Base-by-base conservation (phyloP, 2,888 invertebrate genomes). In the Trichogramma dendrolimi region DNA sequence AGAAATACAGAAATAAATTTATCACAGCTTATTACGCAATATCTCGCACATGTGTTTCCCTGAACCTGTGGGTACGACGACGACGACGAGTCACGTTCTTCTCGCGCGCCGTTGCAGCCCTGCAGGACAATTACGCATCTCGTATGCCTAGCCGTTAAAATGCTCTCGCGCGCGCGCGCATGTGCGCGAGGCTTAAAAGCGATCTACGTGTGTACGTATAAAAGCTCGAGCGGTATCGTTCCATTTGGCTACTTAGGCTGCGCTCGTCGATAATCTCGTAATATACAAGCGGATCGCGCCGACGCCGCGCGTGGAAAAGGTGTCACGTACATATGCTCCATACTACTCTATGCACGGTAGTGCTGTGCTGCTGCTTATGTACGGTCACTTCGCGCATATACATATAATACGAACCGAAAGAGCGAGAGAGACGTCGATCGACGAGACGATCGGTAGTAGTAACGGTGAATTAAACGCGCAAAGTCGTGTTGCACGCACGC, bases 221-320 rank as follows among this genome's bases (percentile, higher is more conserved):
- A 51, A 43, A 51, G 11, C 8, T 38, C 39, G n/a, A n/a, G 47
- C 47, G 47, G 11, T 6, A 14, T 47, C 47, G 39, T 38, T 47
- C 49, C 49, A 40, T 57, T 54, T 50, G 57, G 60, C 57, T 60
- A 60, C 53, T 53, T 57, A 60, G 43, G 8, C 54, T 27, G 27
- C 2, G 27, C 60, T 60, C 53, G 53, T 6, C 50, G 50, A 63
- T 63, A 57, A 63, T 57, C 56, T 40, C n/a, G 44, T 40, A 27
- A 48, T 11, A 27, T n/a, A 44, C 11, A 7, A 10, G 44, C 44
- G 44, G 10, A 10, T 10, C 44, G 10, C 2, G 8, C 44, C 7
- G 10, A 1, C 5, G 14, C 7, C 41, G 39, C 40, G 50, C 55
- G 49, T 56, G 62, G 56, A 62, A 63, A 63, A 56, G 62, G 56